Conservation (phyloP, 2,797 vertebrate genomes). For the Bradypus variegatus region DNA sequence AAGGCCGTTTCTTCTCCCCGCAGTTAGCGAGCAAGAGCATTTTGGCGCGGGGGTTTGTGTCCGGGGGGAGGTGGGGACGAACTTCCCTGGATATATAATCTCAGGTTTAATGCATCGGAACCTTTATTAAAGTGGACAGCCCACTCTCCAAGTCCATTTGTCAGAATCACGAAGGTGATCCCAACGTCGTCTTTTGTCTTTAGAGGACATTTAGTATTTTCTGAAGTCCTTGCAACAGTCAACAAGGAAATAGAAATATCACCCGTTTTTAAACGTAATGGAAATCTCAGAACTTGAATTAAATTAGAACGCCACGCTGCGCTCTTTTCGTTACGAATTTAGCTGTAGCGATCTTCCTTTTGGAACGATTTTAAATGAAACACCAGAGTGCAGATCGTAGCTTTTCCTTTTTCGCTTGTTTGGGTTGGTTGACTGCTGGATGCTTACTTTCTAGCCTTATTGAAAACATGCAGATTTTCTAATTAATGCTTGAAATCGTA, state of each 20-base stretch:
- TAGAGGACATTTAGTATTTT: not conserved
- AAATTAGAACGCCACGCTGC: not conserved
- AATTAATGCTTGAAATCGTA: constrained; percentile 52
- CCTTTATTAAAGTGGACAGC: not conserved
- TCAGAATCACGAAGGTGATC: not conserved
- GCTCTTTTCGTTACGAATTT: not conserved
- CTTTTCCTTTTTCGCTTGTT: not conserved
- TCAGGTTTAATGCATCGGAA: not conserved
- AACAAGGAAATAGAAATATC: not conserved
- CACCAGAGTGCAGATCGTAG: not conserved
- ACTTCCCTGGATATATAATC: not conserved
- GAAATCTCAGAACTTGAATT: not conserved
- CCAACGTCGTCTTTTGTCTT: not conserved
- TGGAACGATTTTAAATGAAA: not conserved
- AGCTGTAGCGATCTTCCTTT: not conserved
- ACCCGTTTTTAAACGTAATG: not conserved
- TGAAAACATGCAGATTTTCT: constrained; percentile 46
- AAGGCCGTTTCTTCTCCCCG: not conserved
- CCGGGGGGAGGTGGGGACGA: not conserved
- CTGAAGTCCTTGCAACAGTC: not conserved
- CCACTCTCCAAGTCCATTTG: not conserved
- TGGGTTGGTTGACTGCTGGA: not conserved
- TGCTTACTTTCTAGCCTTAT: constrained; percentile 8
- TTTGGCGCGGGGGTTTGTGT: not conserved
- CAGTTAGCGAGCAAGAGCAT: not conserved